Evolutionary conservation across 2,888 invertebrate genomes (phyloP), one percentile per base, ranked within the genome.

Genomic region (Crematogaster levior): DNA sequence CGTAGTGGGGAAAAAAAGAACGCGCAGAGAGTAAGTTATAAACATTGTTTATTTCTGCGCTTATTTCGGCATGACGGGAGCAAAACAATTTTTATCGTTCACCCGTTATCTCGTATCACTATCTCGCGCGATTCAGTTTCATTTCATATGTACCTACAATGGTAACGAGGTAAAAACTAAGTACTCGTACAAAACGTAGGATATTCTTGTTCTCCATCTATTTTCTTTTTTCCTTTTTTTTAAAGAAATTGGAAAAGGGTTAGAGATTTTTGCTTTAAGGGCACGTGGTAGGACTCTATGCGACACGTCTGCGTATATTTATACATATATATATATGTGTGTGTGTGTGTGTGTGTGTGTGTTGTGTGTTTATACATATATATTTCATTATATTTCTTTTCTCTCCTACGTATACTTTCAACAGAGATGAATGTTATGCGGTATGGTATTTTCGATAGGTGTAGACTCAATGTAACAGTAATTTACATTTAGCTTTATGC

Each of bases 171-270:
- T 89, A 89, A 84, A 89, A 88, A 88, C 81, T 85, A 91, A 91
- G 82, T 89, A 90, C 73, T 88, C 82, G 74, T 89, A 91, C 63
- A 90, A 90, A 90, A 90, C 70, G 61, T 88, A 85, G 82, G 81
- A 83, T 73, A 85, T 65, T 60, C 24, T 24, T 63, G 34, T 72
- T 15, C 21, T 72, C 10, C 3, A 46, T 53, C 40, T 56, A 46
- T 34, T 56, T 7, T 58, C 27, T 43, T 51, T 21, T 66, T 43
- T 48, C 24, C 27, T 46, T 43, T n/a, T 68, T 40, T 60, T 21
- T 60, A 27, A 9, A 60, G 15, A 56, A 10, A 9, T 70, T 43
- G 5, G 40, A 5, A 4, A 21, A 30, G 63, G 61, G 53, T 48
- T 58, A 30, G 43, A 56, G 66, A 70, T 72, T 60, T 68, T 74